Conservation (phyloP, 2,113 vertebrate genomes). For the Acrocephalus kingi region DNA sequence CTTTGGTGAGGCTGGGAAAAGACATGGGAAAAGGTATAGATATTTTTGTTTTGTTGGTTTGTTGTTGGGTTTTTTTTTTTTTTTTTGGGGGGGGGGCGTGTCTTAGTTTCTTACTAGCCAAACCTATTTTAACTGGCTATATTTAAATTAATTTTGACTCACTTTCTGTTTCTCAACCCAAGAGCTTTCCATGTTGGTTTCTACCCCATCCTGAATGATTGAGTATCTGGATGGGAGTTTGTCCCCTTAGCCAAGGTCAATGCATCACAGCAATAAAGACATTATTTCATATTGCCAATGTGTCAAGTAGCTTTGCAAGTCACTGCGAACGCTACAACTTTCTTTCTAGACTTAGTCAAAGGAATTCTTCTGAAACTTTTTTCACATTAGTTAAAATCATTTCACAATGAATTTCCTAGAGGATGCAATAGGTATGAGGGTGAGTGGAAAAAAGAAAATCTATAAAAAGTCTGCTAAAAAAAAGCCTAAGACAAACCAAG, state of each 20-base stretch:
- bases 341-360: background rate
- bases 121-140: background rate
- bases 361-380: background rate
- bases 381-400: background rate
- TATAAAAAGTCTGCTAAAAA: constrained; percentile 32
- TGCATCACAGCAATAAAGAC: background rate
- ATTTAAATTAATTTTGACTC: background rate
- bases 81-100: too few relatives aligned
- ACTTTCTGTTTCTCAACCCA: background rate
- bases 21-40: rapidly evolving
- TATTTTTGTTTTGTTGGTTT: background rate
- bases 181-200: background rate
- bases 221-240: background rate
- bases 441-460: background rate
- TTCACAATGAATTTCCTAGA: background rate
- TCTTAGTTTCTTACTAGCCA: background rate
- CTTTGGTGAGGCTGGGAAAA: background rate
- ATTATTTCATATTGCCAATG: background rate
- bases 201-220: background rate
- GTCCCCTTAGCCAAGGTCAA: background rate
- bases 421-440: background rate
- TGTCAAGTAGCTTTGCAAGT: background rate
- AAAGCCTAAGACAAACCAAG: constrained; percentile 3
- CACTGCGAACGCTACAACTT: background rate
- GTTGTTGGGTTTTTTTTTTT: background rate